Conservation (phyloP, 2,888 invertebrate species). For the Nephrotoma guestfalica region DNA sequence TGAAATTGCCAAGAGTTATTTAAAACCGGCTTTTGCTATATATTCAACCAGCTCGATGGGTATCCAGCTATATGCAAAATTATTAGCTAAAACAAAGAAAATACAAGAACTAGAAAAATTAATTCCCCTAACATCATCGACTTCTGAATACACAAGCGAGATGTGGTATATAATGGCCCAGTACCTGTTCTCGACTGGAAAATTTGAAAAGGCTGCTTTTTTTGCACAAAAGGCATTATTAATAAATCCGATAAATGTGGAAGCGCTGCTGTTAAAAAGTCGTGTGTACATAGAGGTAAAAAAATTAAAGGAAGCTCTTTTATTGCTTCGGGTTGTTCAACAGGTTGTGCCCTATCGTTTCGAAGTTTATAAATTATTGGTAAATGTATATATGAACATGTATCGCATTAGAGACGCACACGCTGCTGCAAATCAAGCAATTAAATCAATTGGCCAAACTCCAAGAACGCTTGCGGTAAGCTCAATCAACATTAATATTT, state of each 20-base stretch:
- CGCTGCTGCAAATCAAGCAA: constrained; percentile 52
- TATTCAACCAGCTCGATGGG: constrained; percentile 41
- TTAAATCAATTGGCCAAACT: constrained; percentile 54
- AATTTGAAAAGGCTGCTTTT: constrained; percentile 51
- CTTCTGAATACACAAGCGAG: constrained; percentile 42
- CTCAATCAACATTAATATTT: neutral
- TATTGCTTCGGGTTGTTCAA: neutral
- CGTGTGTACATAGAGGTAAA: constrained; percentile 25
- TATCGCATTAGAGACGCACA: constrained; percentile 57
- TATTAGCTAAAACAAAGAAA: constrained; percentile 43
- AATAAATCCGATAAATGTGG: constrained; percentile 48
- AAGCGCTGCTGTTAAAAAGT: constrained; percentile 61
- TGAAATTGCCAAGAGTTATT: constrained; percentile 40
- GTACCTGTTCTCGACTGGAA: constrained; percentile 40
- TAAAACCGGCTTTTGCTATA: constrained; percentile 27
- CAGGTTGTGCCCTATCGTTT: constrained; percentile 25
- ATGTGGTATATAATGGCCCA: constrained; percentile 68
- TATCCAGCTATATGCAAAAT: constrained; percentile 48
- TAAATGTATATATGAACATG: constrained; percentile 55
- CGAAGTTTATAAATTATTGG: constrained; percentile 64
- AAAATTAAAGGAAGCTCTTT: constrained; percentile 23
- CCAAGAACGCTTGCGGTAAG: constrained; percentile 58
- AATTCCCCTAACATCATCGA: constrained; percentile 28
- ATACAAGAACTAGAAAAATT: constrained; percentile 46
- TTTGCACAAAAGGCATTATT: constrained; percentile 59